Conservation (phyloP, 2,888 invertebrate genomes). For the Sepioteuthis lessoniana region DNA sequence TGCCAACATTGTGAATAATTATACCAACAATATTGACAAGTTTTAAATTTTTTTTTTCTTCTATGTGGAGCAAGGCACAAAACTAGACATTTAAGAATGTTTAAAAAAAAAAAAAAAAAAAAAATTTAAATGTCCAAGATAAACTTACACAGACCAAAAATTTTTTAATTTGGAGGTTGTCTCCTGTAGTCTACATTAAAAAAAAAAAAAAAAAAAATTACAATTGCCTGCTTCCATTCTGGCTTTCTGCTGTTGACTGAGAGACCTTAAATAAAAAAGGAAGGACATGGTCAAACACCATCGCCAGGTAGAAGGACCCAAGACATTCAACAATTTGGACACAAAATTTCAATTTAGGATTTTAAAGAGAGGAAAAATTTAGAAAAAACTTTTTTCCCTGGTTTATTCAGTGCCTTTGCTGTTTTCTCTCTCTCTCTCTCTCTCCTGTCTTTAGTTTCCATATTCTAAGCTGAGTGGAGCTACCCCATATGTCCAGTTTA, state of each 20-base stretch:
- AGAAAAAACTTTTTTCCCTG: neutral
- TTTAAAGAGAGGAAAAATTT: neutral
- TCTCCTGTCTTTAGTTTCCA: neutral
- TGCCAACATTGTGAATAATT: slow-evolving; percentile 1
- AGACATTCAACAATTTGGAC: neutral
- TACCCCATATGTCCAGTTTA: neutral
- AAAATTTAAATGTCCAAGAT: neutral
- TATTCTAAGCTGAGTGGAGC: slow-evolving; percentile 20
- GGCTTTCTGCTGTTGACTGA: neutral
- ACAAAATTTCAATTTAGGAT: neutral
- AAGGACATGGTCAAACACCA: neutral
- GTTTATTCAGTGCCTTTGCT: neutral
- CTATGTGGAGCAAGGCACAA: slow-evolving; percentile 33
- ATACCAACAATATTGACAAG: neutral
- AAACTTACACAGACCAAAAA: neutral
- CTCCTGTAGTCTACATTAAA: neutral
- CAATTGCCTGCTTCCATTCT: neutral
- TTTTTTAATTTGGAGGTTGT: neutral
- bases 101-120: neutral
- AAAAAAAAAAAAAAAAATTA: neutral
- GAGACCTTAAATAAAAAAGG: neutral
- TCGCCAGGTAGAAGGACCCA: slow-evolving; percentile 7
- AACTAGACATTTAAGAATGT: neutral
- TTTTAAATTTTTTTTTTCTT: neutral
- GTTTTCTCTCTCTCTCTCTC: neutral